Percentiles rank a stretch among this genome's conserved stretches.
phyloP scores from a whole-genome alignment of 1,140 invertebrate species.

The Drosophila mayri region DNA sequence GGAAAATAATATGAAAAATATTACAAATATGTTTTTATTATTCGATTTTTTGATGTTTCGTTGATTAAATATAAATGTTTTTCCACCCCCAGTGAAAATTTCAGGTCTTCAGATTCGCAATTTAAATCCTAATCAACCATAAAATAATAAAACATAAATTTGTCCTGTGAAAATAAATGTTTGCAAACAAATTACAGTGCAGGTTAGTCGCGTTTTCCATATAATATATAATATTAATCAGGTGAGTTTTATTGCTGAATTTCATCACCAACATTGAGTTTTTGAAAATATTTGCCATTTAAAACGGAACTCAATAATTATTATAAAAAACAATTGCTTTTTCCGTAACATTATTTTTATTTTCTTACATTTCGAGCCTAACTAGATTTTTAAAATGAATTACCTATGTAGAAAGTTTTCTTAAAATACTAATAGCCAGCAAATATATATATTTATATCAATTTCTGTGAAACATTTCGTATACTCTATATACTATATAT shows the following conservation, averaged over 20 bases:
- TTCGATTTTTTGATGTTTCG: too few relatives aligned
- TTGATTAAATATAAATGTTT: too few relatives aligned
- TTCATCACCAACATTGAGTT: neutral
- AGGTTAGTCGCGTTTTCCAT: too few relatives aligned
- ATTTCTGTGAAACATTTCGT: constrained; percentile 80
- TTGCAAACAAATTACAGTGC: too few relatives aligned
- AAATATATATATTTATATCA: constrained; percentile 37
- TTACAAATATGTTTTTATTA: constrained; percentile 12
- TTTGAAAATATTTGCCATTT: neutral
- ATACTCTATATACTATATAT: constrained; percentile 63
- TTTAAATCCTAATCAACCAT: too few relatives aligned
- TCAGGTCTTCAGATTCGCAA: too few relatives aligned
- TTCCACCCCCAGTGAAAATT: too few relatives aligned
- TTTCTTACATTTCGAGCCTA: constrained; percentile 45
- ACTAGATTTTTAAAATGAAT: constrained; percentile 25
- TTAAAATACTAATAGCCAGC: constrained; percentile 70
- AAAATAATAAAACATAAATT: too few relatives aligned
- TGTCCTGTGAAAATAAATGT: too few relatives aligned
- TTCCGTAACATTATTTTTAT: constrained; percentile 34
- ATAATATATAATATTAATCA: neutral
- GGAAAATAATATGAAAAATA: constrained; percentile 64
- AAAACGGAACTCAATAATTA: neutral
- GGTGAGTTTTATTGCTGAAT: neutral
- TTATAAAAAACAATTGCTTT: neutral
- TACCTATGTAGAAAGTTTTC: constrained; percentile 34